Base-by-base conservation (phyloP, 2,797 vertebrate genomes). In the Lates japonicus region DNA sequence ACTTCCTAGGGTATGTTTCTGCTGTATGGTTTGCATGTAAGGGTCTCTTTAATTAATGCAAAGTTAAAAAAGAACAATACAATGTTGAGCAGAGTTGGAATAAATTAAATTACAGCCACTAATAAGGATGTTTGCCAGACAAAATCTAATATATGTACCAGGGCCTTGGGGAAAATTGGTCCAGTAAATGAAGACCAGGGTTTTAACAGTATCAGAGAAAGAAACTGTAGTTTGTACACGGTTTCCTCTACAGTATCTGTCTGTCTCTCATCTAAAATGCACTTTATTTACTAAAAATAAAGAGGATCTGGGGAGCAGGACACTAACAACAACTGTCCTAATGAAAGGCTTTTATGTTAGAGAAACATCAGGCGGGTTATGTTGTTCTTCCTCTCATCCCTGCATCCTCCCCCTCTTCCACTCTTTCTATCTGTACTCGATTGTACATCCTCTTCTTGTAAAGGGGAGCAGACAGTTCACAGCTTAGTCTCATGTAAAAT, bases 331-430 rank as follows among this genome's bases (percentile, higher is more conserved):
- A 79, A 64, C 74, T 83, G 76, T 87, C 85, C 87, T 62, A 79
- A 83, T 88, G 88, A 90, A 88, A 86, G 82, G 71, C 29, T 81
- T 70, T 81, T 57, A 76, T 72, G 81, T 86, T 44, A 69, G 82
- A 70, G 77, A 78, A 90, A 86, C 89, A 90, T 82, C 64, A 74
- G 73, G 33, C 39, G 31, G 72, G 76, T 82, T 66, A 49, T 84
- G 80, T 76, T 87, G 86, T 77, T 80, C 81, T 85, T 84, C 77
- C 73, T 49, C 77, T 84, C 78, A 54, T 70, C 83, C 44, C 59
- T 35, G 49, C 60, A 33, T 79, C 87, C 77, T 81, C 87, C 73
- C 73, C 81, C 69, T 51, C 55, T 78, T 83, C 83, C 67, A 8
- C 69, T 68, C 60, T 6, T 31, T 81, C 82, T 87, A 80, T 90